These are phyloP conservation scores for Penaeus monodon DNA, from an alignment of 2,888 invertebrate species.

Conservation along the genomic window DNA sequence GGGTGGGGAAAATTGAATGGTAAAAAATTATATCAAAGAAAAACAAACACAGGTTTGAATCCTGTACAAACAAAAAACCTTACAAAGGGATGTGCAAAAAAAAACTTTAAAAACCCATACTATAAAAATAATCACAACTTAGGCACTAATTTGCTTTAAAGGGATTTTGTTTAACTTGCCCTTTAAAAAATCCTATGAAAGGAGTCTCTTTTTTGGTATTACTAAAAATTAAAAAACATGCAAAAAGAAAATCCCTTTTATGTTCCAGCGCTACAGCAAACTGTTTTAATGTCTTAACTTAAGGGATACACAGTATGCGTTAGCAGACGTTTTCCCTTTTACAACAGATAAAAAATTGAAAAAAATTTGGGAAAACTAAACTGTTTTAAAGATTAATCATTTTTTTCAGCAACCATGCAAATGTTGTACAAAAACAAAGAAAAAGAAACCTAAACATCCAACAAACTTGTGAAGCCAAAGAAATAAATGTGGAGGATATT, in stretches of 20 bases:
- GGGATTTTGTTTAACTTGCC: too few relatives aligned
- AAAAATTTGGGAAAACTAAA: too few relatives aligned
- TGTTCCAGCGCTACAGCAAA: slow-evolving; percentile 17
- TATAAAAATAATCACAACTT: slow-evolving; percentile 14
- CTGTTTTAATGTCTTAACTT: slow-evolving; percentile 10
- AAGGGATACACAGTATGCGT: background rate
- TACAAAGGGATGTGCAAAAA: slow-evolving; percentile 25
- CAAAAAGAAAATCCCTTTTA: background rate
- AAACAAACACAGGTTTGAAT: slow-evolving; percentile 16
- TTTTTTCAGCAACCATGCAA: too few relatives aligned
- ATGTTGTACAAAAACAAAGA: too few relatives aligned
- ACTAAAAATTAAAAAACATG: slow-evolving; percentile 23
- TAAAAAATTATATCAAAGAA: slow-evolving; percentile 23
- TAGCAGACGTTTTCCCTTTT: background rate
- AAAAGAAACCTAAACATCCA: too few relatives aligned
- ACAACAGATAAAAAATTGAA: too few relatives aligned
- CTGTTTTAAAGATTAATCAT: too few relatives aligned
- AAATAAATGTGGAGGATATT: too few relatives aligned
- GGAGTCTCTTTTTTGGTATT: slow-evolving; percentile 4
- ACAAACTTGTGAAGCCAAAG: too few relatives aligned
- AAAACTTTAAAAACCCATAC: slow-evolving; percentile 1
- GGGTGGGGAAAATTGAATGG: slow-evolving; percentile 47
- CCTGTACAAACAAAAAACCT: slow-evolving; percentile 18
- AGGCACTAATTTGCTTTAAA: background rate
- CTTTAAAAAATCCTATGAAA: slow-evolving; percentile 20